Percentiles rank a stretch among this genome's conserved stretches.
phyloP scores from a whole-genome alignment of 64 coral and sea anemone species.

The Porites australiensis region DNA sequence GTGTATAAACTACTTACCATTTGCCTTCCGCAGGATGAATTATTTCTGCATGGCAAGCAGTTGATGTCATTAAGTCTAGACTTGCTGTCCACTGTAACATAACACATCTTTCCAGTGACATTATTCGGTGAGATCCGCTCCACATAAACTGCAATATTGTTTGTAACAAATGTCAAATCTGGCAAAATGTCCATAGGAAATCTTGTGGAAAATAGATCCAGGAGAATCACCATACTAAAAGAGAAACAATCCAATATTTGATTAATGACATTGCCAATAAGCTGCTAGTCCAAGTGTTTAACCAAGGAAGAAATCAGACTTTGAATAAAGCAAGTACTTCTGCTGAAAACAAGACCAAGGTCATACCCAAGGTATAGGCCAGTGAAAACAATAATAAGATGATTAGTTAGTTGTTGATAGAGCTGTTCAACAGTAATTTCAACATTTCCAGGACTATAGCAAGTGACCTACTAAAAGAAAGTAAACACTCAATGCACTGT shows the following conservation, averaged over 20 bases:
- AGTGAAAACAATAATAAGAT: too few relatives aligned
- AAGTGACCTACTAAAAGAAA: too few relatives aligned
- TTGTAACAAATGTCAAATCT: constrained; percentile 48
- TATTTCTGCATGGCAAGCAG: neutral
- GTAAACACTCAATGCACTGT: too few relatives aligned
- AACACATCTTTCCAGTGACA: constrained; percentile 54
- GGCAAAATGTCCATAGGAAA: constrained; percentile 19
- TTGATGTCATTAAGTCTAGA: neutral
- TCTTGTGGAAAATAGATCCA: constrained; percentile 43
- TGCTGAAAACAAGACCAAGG: too few relatives aligned
- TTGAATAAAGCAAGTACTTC: too few relatives aligned
- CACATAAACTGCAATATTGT: constrained; percentile 64
- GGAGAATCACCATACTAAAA: constrained; percentile 57
- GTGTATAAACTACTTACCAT: neutral
- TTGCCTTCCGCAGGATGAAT: neutral
- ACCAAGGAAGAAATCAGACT: too few relatives aligned
- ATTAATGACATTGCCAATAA: too few relatives aligned
- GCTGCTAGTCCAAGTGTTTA: too few relatives aligned
- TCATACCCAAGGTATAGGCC: too few relatives aligned
- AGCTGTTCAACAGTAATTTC: too few relatives aligned
- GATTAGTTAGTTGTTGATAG: too few relatives aligned
- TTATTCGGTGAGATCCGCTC: neutral
- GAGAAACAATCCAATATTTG: neutral
- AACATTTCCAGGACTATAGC: too few relatives aligned
- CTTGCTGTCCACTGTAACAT: constrained; percentile 1